phyloP scores from a whole-genome alignment of 2,113 vertebrate genomes.

The Lepisosteus oculatus region DNA sequence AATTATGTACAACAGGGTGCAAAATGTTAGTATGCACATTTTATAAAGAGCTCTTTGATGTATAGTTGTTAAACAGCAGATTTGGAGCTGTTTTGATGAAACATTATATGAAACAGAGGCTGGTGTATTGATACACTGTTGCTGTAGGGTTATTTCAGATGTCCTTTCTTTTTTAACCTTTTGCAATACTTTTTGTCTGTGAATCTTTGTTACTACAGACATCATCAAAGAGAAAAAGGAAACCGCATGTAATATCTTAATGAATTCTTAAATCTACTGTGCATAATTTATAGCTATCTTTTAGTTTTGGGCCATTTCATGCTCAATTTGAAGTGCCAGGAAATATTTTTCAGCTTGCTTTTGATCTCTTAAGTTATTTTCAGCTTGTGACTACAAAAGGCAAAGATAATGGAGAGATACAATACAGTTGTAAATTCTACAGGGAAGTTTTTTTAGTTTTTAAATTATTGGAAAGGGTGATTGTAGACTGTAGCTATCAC shows the following conservation, averaged over 20 bases:
- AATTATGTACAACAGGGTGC: too few relatives aligned
- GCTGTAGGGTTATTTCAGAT: too few relatives aligned
- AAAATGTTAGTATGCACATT: too few relatives aligned
- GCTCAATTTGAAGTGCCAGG: slow-evolving; percentile 4
- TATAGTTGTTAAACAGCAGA: too few relatives aligned
- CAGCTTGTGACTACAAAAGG: not conserved
- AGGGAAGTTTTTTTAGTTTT: not conserved
- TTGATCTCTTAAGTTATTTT: not conserved
- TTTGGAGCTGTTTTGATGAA: too few relatives aligned
- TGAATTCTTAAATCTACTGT: not conserved
- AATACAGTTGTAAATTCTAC: not conserved
- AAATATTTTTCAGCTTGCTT: not conserved
- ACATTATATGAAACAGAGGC: too few relatives aligned
- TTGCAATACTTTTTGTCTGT: too few relatives aligned
- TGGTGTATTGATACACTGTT: too few relatives aligned
- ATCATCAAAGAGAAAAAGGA: not conserved
- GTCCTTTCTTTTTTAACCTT: too few relatives aligned
- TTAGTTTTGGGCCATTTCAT: not conserved
- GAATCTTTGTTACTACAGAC: not conserved
- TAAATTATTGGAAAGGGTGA: too few relatives aligned
- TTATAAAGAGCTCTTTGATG: too few relatives aligned
- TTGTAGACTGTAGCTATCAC: too few relatives aligned
- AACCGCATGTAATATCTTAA: not conserved
- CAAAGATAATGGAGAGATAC: not conserved
- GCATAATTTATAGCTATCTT: slow-evolving; percentile 2